Conservation (phyloP, 1,140 invertebrate species). For the Euura saliciscinereae region DNA sequence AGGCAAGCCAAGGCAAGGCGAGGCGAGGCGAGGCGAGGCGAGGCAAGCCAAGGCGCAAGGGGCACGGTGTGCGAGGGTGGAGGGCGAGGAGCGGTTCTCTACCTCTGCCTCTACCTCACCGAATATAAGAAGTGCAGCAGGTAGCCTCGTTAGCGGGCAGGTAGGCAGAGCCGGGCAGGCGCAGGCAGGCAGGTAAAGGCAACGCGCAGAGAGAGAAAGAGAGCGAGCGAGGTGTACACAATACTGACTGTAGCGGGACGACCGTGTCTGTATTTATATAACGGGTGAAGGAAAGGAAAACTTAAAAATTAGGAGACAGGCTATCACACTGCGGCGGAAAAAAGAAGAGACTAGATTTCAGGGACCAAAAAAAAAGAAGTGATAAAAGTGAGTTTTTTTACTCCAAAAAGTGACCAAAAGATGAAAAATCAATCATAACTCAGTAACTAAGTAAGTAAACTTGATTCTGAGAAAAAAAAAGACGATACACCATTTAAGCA, state of each 20-base stretch:
- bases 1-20: not conserved
- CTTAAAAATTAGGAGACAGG: too few relatives aligned
- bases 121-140: slow-evolving; percentile 56
- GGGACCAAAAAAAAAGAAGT: too few relatives aligned
- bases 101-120: slow-evolving; percentile 23
- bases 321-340: too few relatives aligned
- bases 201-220: slow-evolving; percentile 21
- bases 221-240: slow-evolving; percentile 33
- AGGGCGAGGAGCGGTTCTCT: not conserved
- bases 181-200: slow-evolving; percentile 10
- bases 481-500: too few relatives aligned
- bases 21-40: not conserved
- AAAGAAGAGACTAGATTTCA: too few relatives aligned
- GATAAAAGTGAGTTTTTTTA: too few relatives aligned
- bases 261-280: slow-evolving; percentile 30
- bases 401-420: too few relatives aligned
- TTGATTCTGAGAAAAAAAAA: too few relatives aligned
- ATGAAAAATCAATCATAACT: too few relatives aligned
- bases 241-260: slow-evolving; percentile 41
- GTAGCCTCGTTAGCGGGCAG: slow-evolving; percentile 59
- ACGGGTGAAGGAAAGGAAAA: slow-evolving; percentile 37
- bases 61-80: not conserved
- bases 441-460: too few relatives aligned
- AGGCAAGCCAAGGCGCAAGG: slow-evolving; percentile 16
- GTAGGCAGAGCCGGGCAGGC: slow-evolving; percentile 45